Evolutionary conservation across 2,113 vertebrate genomes (phyloP), one percentile per base, ranked within the genome.

Genomic region (Rhegmatorhina hoffmannsi): DNA sequence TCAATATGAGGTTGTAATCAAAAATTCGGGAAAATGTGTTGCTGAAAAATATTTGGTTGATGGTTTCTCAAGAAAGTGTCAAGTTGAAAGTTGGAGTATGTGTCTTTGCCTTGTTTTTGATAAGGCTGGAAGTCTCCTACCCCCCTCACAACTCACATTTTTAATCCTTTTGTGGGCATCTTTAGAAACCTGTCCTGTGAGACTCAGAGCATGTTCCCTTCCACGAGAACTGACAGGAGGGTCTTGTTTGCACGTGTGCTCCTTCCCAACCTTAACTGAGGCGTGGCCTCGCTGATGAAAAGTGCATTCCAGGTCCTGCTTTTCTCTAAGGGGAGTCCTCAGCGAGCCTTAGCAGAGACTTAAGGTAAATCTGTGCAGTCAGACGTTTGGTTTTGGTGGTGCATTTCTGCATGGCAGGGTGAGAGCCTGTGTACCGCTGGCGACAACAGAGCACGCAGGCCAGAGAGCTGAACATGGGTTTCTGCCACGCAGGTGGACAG

Each of bases 401-500:
- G 18, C 17, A 1, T 76, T 83, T 82, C 88, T 59, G 44, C 0
- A 0, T 58, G 53, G 44, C 60, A 73, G 26, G 0, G 0, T 0
- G 0, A 26, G 28, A 17, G 17, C 33, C 33, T 11, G n/a, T 11
- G 33, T 47, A 13, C 33, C 0, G 0, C 55, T 50, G 64, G 82
- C 50, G 20, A 40, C 0, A 1, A 52, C 59, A 25, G 72, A 75
- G 25, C 43, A 60, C 63, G 38, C n/a, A 52, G 21, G 21, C 28
- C 13, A 6, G 38, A 14, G 68, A 52, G 47, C 0, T 62, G 43
- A 70, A 20, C 50, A 49, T 1, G 2, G 20, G 24, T 70, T 91
- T 84, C 31, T 8, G n/a, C 50, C 4, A 0, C 0, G 1, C 33
- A 47, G 58, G 69, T 87, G 87, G 28, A 10, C 0, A 0, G n/a